These are phyloP conservation scores for Spinus pinus DNA, from an alignment of 2,797 vertebrate genomes.

Conservation along the genomic window DNA sequence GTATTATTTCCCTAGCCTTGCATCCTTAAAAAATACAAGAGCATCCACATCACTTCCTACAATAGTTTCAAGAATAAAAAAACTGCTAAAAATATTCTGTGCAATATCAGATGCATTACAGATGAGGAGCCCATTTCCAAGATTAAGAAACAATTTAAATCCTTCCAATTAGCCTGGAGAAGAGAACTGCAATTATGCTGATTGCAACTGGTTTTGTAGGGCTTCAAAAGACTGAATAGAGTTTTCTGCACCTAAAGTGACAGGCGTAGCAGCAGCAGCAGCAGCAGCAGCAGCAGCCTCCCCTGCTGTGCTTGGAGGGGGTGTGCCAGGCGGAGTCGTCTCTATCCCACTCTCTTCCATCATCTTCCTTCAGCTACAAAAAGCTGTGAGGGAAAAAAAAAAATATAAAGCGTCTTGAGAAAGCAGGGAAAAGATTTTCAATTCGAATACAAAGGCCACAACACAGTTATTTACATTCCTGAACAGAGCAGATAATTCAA, in stretches of 20 bases:
- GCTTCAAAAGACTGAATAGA: background rate
- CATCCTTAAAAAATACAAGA: background rate
- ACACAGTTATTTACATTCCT: background rate
- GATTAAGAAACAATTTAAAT: background rate
- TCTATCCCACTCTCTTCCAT: conserved; percentile 98
- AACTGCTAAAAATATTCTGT: background rate
- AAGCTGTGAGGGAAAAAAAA: background rate
- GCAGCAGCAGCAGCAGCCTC: background rate
- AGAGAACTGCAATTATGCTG: background rate
- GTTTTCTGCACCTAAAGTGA: conserved; percentile 70
- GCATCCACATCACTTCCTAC: background rate
- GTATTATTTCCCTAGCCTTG: background rate
- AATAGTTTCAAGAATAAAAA: background rate
- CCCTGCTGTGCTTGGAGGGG: conserved; percentile 67
- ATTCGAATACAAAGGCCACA: background rate
- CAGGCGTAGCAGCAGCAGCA: conserved; percentile 16
- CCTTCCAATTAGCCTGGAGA: background rate
- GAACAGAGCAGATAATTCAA: background rate
- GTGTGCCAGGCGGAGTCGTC: conserved; percentile 88
- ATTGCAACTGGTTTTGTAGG: background rate
- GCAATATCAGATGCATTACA: background rate
- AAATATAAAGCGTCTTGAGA: background rate
- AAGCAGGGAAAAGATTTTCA: background rate
- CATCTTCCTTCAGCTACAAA: conserved; percentile 80
- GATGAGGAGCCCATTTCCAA: background rate